Evolutionary conservation across 2,113 vertebrate species (phyloP), one percentile per base, ranked within the genome.

Genomic region (Petrocephalus microphthalmus): DNA sequence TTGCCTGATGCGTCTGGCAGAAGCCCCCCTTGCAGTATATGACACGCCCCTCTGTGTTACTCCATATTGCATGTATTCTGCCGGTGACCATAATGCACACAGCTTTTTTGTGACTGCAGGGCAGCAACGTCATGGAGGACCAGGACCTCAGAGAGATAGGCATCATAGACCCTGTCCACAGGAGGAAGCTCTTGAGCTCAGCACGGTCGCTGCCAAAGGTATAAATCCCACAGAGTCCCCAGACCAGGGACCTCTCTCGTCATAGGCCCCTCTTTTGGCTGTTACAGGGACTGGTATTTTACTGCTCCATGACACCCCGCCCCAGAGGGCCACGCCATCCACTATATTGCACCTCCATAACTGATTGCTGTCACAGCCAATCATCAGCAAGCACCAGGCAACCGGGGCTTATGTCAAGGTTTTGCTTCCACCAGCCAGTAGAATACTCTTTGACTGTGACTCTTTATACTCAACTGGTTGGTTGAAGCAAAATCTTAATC

Each of bases 101-200:
- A 37, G 67, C 33, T 37, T 74, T 74, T 74, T 74, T 86, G 82
- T 86, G 20, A 85, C 49, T 86, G 7, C 53, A 56, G 67, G 93
- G 92, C 93, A 91, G 94, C 89, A 93, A 99, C 71, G 97, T 99
- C 54, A 98, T 99, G 98, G 98, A 99, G 90, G 98, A 99, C 86
- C 98, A 98, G 87, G 98, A 99, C 93, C 94, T 99, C 82, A 95
- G 96, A 90, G 98, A 99, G 88, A 99, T 99, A 0, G 98, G 98
- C 20, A 97, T 99, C 88, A 91, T 93, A 0, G 98, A 99, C 90
- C 94, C 96, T 0, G 96, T 96, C 91, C 98, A 99, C 94, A 96
- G 98, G 7, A 96, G 96, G 90, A 98, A 97, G 93, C 95, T 99
- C 89, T 95, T 99, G 37, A 97, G 97, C 71, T 97, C 97, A 0